These are phyloP conservation scores for Cnemophilus loriae DNA, from an alignment of 2,113 vertebrate genomes.

Conservation along the genomic window DNA sequence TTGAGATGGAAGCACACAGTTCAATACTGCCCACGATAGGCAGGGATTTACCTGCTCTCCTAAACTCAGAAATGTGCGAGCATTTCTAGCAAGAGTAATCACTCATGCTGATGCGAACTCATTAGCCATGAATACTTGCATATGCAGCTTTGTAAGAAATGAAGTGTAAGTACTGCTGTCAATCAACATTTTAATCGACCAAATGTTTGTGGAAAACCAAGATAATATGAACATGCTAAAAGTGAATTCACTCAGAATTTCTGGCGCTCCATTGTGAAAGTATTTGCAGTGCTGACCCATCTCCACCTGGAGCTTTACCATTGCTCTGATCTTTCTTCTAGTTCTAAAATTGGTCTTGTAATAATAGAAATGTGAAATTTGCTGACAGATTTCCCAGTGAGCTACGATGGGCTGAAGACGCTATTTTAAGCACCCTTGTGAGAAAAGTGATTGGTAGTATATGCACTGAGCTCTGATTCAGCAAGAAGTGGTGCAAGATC, in stretches of 20 bases:
- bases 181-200: background rate
- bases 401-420: background rate
- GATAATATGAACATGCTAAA: background rate
- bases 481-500: background rate
- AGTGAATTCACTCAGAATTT: background rate
- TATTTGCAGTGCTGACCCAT: background rate
- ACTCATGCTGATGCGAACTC: background rate
- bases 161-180: background rate
- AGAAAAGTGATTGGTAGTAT: conserved; percentile 2
- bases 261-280: background rate
- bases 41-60: background rate
- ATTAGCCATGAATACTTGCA: background rate
- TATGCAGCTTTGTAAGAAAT: background rate
- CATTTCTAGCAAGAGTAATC: background rate
- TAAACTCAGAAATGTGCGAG: background rate
- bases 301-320: background rate
- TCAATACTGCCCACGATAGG: rapidly evolving
- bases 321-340: background rate
- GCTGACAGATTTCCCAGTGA: conserved; percentile 55
- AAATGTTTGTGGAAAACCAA: background rate
- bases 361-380: conserved; percentile 38
- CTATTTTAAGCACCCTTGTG: conserved; percentile 38
- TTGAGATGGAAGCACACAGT: background rate
- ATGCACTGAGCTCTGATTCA: conserved; percentile 22
- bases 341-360: conserved; percentile 25